Percentiles rank a stretch among this genome's conserved stretches.
These are phyloP conservation scores for Erebia epiphron DNA, from an alignment of 2,888 invertebrate species.

Conservation along the genomic window DNA sequence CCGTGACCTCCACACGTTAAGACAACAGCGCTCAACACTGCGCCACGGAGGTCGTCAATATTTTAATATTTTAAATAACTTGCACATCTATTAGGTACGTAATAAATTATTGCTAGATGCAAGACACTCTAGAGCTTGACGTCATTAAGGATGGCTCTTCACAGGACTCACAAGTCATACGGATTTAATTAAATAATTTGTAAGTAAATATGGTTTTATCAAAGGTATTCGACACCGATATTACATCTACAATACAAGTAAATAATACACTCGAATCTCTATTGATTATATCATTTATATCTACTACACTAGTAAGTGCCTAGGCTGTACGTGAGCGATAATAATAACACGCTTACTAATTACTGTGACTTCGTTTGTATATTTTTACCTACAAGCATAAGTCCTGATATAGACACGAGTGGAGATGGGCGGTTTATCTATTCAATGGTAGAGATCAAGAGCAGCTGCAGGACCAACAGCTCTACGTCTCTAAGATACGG, in stretches of 20 bases:
- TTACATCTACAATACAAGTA: slow-evolving; percentile 42
- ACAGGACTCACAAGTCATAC: background rate
- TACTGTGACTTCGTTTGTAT: background rate
- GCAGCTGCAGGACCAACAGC: no score
- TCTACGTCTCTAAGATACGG: no score
- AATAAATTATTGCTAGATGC: background rate
- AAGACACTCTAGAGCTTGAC: background rate
- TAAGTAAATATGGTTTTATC: slow-evolving; percentile 7
- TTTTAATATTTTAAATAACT: no score
- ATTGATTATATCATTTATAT: background rate
- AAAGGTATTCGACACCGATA: slow-evolving; percentile 26
- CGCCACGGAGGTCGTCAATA: no score
- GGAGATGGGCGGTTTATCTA: no score
- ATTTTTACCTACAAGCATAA: background rate
- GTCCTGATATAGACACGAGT: background rate
- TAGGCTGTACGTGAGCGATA: slow-evolving; percentile 6
- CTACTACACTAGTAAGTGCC: background rate
- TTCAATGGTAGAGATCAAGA: no score
- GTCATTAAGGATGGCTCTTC: background rate
- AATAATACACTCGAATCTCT: slow-evolving; percentile 40
- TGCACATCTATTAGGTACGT: no score
- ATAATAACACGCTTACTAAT: background rate
- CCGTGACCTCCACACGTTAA: no score
- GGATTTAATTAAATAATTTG: no score
- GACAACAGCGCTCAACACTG: no score